Conservation (phyloP, 1,140 invertebrate genomes). For the Penaeus vannamei region DNA sequence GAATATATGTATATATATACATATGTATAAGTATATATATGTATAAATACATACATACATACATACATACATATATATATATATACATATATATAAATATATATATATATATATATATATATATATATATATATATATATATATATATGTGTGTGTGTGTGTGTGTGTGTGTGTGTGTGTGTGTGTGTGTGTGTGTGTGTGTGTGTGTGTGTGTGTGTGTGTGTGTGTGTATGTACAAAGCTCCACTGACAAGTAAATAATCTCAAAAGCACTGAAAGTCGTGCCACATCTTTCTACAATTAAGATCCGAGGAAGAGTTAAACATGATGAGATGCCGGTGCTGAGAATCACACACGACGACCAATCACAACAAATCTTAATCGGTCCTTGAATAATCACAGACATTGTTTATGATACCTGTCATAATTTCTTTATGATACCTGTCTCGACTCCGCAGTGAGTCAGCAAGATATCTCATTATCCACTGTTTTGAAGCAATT, state of each 20-base stretch:
- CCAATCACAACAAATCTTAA: too few relatives aligned
- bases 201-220: slow-evolving; percentile 1
- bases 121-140: slow-evolving; percentile 28
- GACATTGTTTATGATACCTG: too few relatives aligned
- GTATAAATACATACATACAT: neutral
- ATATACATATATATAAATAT: slow-evolving; percentile 20
- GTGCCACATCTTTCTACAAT: too few relatives aligned
- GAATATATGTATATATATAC: neutral
- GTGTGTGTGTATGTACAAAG: neutral
- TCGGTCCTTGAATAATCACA: too few relatives aligned
- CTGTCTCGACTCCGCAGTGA: too few relatives aligned
- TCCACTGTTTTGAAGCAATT: too few relatives aligned
- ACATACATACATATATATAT: neutral
- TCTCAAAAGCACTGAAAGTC: too few relatives aligned
- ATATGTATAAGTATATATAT: slow-evolving; percentile 9
- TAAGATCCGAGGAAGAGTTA: too few relatives aligned
- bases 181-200: slow-evolving; percentile 16
- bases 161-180: slow-evolving; percentile 30
- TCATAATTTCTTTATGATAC: too few relatives aligned
- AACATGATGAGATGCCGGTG: too few relatives aligned
- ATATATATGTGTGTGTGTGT: neutral
- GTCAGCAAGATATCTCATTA: too few relatives aligned
- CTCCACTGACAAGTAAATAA: too few relatives aligned
- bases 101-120: slow-evolving; percentile 37
- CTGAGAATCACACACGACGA: neutral